Conservation (phyloP, 2,888 invertebrate species). For the Cryptus viduatorius region DNA sequence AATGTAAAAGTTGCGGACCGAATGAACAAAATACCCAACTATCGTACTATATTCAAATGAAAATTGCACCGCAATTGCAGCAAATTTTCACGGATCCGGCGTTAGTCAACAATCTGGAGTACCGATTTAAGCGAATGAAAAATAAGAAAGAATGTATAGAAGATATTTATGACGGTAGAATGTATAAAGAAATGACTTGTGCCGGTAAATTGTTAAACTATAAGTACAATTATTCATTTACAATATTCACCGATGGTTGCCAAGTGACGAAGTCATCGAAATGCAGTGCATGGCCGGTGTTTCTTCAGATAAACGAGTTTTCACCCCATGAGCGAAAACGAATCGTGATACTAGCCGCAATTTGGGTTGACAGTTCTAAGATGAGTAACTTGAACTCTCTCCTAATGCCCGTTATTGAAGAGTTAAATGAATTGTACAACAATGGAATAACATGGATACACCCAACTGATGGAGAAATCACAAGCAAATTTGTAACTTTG, state of each 20-base stretch:
- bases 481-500: conserved; percentile 39
- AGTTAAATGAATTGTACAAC: conserved; percentile 17
- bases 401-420: background rate
- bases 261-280: conserved; percentile 27
- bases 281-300: conserved; percentile 40
- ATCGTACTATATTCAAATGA: conserved; percentile 24
- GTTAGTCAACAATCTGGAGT: conserved; percentile 15
- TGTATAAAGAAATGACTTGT: conserved; percentile 2
- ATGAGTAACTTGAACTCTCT: conserved; percentile 6
- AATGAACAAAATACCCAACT: background rate
- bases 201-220: conserved; percentile 1
- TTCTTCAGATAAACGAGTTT: conserved; percentile 27
- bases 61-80: conserved; percentile 4
- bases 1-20: conserved; percentile 21
- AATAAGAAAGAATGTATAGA: background rate
- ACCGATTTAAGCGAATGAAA: conserved; percentile 4
- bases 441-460: conserved; percentile 47
- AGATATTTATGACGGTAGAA: conserved; percentile 1
- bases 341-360: conserved; percentile 48
- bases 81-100: conserved; percentile 11
- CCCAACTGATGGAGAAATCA: background rate
- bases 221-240: conserved; percentile 42
- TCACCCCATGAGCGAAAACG: conserved; percentile 19
- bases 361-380: conserved; percentile 25
- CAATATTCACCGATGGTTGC: conserved; percentile 32